These are phyloP conservation scores for Xanthia icteritia DNA, from an alignment of 2,888 invertebrate genomes.

Conservation along the genomic window DNA sequence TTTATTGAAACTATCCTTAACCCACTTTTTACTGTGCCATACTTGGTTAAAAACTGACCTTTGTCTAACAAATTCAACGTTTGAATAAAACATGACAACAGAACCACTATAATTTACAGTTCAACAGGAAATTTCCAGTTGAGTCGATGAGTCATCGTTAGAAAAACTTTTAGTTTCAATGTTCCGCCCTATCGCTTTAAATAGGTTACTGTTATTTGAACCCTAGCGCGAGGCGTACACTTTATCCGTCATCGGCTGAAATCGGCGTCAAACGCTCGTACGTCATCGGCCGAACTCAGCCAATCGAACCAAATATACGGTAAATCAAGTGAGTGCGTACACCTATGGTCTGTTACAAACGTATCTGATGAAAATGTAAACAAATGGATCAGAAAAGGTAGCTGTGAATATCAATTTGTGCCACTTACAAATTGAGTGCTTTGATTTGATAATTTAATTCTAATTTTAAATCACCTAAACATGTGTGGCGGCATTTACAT, in stretches of 20 bases:
- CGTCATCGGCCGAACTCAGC: not conserved
- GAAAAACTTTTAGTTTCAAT: constrained; percentile 17
- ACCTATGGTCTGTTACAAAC: no score
- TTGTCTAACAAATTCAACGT: constrained; percentile 2
- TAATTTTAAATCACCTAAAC: no score
- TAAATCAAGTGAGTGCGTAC: not conserved
- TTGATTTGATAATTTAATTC: no score
- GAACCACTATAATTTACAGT: constrained; percentile 17
- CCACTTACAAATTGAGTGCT: no score
- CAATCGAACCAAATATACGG: not conserved
- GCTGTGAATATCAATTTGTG: no score
- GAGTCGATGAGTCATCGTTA: constrained; percentile 30
- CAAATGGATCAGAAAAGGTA: no score
- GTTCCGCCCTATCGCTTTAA: constrained; percentile 3
- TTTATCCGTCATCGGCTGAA: not conserved
- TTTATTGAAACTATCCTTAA: not conserved
- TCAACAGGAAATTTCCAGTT: constrained; percentile 27
- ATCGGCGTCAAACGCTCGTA: not conserved
- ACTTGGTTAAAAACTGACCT: constrained; percentile 1
- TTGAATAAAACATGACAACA: constrained; percentile 26
- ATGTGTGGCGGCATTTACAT: no score
- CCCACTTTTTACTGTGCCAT: not conserved
- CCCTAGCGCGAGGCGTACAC: not conserved
- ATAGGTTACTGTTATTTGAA: constrained; percentile 14
- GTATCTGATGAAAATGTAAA: no score